phyloP scores from a whole-genome alignment of 2,113 vertebrate genomes.

The Macrotus californicus region DNA sequence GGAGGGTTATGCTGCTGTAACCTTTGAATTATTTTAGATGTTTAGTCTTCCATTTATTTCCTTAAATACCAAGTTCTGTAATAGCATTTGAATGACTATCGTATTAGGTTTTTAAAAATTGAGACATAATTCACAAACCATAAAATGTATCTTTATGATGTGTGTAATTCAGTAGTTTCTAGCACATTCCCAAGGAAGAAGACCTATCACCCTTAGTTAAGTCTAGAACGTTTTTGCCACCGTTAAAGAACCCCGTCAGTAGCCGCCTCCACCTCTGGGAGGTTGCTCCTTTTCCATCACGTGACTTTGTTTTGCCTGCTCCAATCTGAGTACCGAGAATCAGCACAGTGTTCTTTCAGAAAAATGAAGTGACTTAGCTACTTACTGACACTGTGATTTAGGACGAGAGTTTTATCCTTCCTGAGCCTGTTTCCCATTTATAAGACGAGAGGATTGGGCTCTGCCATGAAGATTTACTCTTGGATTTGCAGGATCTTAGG shows the following conservation, averaged over 20 bases:
- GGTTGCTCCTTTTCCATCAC: not conserved
- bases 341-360: accelerated
- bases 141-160: not conserved
- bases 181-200: not conserved
- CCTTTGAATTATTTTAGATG: conserved; percentile 1
- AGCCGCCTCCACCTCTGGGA: not conserved
- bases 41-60: not conserved
- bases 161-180: not conserved
- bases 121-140: not conserved
- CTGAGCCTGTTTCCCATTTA: not conserved
- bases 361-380: accelerated
- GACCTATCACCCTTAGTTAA: not conserved
- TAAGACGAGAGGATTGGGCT: not conserved
- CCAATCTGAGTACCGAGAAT: accelerated
- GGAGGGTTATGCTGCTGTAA: not conserved
- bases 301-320: not conserved
- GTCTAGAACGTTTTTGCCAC: not conserved
- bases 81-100: not conserved
- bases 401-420: not conserved
- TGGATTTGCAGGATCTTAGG: not conserved
- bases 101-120: not conserved
- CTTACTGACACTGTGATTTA: no score
- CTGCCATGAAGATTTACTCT: not conserved
- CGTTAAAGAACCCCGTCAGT: not conserved
- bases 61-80: not conserved